phyloP scores from a whole-genome alignment of 2,797 vertebrate genomes.

The Thunnus albacares region DNA sequence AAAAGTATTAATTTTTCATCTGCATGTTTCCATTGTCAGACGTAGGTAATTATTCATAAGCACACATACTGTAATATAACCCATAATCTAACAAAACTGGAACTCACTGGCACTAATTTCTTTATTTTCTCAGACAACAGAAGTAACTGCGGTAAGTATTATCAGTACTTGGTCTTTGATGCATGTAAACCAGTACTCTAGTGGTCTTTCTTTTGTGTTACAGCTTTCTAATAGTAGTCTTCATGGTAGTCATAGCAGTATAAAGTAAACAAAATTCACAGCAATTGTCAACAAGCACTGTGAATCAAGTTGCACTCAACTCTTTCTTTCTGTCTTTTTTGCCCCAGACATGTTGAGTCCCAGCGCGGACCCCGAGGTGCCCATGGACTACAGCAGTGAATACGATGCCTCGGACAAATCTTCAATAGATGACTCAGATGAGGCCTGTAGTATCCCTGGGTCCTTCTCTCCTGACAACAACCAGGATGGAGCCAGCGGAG shows the following conservation, averaged over 20 bases:
- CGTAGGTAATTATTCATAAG: constrained; percentile 16
- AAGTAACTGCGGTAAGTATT: constrained; percentile 81
- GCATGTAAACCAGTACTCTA: constrained; percentile 30
- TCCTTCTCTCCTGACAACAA: constrained; percentile 90
- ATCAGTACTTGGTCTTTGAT: constrained; percentile 16
- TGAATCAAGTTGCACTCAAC: not conserved
- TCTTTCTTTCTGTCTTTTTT: not conserved
- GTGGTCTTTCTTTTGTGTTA: not conserved
- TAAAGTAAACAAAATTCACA: not conserved
- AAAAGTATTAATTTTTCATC: constrained; percentile 5
- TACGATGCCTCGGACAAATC: constrained; percentile 88
- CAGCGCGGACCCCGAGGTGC: constrained; percentile 85
- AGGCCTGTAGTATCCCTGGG: constrained; percentile 89
- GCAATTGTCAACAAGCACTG: constrained; percentile 7
- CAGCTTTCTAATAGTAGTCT: not conserved
- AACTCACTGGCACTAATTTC: constrained; percentile 58
- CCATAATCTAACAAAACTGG: constrained; percentile 43
- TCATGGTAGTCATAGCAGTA: not conserved
- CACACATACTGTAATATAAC: constrained; percentile 12
- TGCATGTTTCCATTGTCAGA: constrained; percentile 38
- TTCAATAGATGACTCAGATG: constrained; percentile 89
- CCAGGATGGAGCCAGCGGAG: constrained; percentile 85
- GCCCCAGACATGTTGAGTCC: constrained; percentile 85
- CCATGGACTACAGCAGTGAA: constrained; percentile 91
- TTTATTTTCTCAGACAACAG: constrained; percentile 82